These are phyloP conservation scores for Ginglymostoma cirratum DNA, from an alignment of 2,113 vertebrate genomes.

Conservation along the genomic window DNA sequence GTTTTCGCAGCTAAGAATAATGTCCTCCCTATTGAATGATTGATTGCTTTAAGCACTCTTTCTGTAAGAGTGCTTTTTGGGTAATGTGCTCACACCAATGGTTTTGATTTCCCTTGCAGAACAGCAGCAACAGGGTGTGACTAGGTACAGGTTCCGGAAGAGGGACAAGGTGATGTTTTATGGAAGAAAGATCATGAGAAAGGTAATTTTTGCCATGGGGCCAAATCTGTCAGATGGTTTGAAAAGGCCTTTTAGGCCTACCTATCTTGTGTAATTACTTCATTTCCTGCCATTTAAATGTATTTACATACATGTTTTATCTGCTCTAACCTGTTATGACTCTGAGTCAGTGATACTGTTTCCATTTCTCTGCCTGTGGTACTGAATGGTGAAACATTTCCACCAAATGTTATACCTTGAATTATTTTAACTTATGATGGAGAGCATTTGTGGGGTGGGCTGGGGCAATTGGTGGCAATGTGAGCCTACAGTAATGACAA, in stretches of 20 bases:
- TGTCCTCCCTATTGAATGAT: background rate
- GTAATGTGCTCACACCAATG: background rate
- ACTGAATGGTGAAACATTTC: background rate
- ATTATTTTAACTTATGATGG: background rate
- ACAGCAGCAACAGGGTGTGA: conserved; percentile 56
- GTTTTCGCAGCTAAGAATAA: background rate
- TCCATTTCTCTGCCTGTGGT: background rate
- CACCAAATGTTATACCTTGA: background rate
- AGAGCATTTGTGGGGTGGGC: background rate
- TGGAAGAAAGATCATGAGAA: conserved; percentile 87
- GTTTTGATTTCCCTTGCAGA: conserved; percentile 52
- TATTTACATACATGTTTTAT: background rate
- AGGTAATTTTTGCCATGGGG: conserved; percentile 54
- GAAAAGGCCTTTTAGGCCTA: background rate
- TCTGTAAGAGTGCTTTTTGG: background rate
- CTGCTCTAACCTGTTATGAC: background rate
- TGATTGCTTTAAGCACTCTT: background rate
- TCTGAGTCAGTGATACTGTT: background rate
- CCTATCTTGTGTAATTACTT: background rate
- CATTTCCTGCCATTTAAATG: background rate
- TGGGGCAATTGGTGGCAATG: background rate
- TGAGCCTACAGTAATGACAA: background rate
- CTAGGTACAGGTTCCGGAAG: conserved; percentile 83
- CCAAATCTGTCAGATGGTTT: background rate
- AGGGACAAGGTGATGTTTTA: conserved; percentile 93